Evolutionary conservation across 1,140 invertebrate species (phyloP).

Genomic region (Branchinecta lynchi): DNA sequence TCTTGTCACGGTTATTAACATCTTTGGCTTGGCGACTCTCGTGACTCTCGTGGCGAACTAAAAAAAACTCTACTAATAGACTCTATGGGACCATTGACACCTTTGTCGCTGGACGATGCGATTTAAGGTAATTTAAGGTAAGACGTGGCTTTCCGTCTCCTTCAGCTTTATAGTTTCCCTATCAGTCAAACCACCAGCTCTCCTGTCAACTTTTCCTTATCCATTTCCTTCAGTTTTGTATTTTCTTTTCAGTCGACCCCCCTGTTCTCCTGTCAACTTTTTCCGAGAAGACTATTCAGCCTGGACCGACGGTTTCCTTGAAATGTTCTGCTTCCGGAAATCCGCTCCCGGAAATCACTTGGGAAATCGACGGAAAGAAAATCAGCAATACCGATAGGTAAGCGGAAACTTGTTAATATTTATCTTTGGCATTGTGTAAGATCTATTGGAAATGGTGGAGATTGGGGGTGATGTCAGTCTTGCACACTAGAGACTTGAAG

Average conservation of each 20-base stretch:
- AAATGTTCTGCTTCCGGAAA: slow-evolving; percentile 70
- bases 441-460: too few species aligned
- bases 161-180: not conserved
- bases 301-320: slow-evolving; percentile 64
- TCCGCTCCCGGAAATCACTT: slow-evolving; percentile 83
- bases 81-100: too few species aligned
- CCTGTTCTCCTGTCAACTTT: slow-evolving; percentile 73
- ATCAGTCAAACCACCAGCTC: not conserved
- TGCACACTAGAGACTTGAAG: too few species aligned
- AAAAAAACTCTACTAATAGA: too few species aligned
- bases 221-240: slow-evolving; percentile 21
- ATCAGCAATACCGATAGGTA: slow-evolving; percentile 58
- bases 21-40: too few species aligned
- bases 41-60: too few species aligned
- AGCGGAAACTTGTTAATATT: slow-evolving; percentile 1
- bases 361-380: slow-evolving; percentile 78
- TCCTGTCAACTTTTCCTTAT: not conserved
- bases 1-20: too few species aligned
- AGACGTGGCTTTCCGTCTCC: not conserved
- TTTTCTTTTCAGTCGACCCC: slow-evolving; percentile 50
- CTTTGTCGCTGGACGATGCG: too few species aligned
- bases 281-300: slow-evolving; percentile 67
- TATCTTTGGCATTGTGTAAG: too few species aligned
- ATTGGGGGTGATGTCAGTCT: too few species aligned
- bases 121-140: too few species aligned